Evolutionary conservation across 1,140 invertebrate species (phyloP).

Genomic region (Octopus bimaculoides): DNA sequence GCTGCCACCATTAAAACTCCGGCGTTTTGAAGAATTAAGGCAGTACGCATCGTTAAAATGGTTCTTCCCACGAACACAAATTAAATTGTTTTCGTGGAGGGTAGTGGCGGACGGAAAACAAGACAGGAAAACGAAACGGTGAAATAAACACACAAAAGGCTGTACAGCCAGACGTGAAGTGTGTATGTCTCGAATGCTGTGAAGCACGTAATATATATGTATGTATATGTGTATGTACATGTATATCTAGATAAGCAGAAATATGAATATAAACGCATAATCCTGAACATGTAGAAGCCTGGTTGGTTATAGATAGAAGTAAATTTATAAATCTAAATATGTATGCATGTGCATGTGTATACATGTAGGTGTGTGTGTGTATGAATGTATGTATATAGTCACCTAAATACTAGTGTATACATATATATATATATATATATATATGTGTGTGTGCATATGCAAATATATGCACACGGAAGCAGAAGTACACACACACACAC

Average conservation of each 20-base stretch:
- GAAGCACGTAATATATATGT: background rate
- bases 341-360: background rate
- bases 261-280: background rate
- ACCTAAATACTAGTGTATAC: background rate
- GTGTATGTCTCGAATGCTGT: background rate
- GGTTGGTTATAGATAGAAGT: too few relatives aligned
- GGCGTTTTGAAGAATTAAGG: too few relatives aligned
- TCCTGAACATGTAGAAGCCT: background rate
- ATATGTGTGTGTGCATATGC: background rate
- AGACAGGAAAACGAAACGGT: too few relatives aligned
- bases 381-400: background rate
- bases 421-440: background rate
- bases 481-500: background rate
- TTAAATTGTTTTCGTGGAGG: too few relatives aligned
- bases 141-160: too few relatives aligned
- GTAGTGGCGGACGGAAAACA: too few relatives aligned
- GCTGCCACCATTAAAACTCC: too few relatives aligned
- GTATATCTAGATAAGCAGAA: background rate
- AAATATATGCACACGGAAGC: background rate
- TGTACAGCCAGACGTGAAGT: too few relatives aligned
- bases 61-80: too few relatives aligned
- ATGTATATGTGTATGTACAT: background rate
- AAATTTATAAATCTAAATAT: background rate
- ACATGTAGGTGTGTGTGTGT: background rate
- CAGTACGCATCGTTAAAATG: too few relatives aligned